Base-by-base conservation (phyloP, 2,113 vertebrate genomes). In the Parotia lawesii region DNA sequence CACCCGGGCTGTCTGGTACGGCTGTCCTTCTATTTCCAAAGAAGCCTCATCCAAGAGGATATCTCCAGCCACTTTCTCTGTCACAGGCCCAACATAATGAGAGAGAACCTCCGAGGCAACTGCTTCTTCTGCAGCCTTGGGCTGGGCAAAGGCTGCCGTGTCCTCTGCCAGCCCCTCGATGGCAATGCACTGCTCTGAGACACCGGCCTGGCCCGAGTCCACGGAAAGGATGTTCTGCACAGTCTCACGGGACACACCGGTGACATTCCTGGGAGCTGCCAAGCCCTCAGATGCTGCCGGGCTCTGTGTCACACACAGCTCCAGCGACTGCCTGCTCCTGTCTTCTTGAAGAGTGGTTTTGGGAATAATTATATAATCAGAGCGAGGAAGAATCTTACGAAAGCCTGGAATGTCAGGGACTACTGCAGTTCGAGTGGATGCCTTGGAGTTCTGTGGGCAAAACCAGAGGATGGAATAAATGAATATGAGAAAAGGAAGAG, bases 341-440 rank as follows among this genome's bases (percentile, higher is more conserved):
- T 98, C 98, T 66, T 98, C 98, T 0, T 98, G 97, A 19, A 98
- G 87, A 72, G 97, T 97, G 67, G 96, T 94, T 97, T 99, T 99
- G 35, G 99, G 98, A 79, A 99, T 97, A 75, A 99, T 97, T 47
- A 99, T 98, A 17, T 99, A 99, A 93, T 98, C 98, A 5, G 98
- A 98, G 95, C 99, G 98, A 56, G 99, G 99, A 23, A 99, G 98
- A 94, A 99, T 99, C 98, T 99, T 99, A 50, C 99, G 98, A 96
- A 99, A 99, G 74, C 99, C 99, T 83, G 99, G 99, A 88, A 99
- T 97, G 87, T 99, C 98, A 72, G 98, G 98, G 92, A 98, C 92
- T 51, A 98, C 94, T 15, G 98, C 92, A 48, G 97, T 83, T 93
- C 97, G 93, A 60, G 96, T 31, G 74, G 95, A 96, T 12, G 93